Base-by-base conservation (phyloP, 2,113 vertebrate species). In the Dasyprocta punctata region DNA sequence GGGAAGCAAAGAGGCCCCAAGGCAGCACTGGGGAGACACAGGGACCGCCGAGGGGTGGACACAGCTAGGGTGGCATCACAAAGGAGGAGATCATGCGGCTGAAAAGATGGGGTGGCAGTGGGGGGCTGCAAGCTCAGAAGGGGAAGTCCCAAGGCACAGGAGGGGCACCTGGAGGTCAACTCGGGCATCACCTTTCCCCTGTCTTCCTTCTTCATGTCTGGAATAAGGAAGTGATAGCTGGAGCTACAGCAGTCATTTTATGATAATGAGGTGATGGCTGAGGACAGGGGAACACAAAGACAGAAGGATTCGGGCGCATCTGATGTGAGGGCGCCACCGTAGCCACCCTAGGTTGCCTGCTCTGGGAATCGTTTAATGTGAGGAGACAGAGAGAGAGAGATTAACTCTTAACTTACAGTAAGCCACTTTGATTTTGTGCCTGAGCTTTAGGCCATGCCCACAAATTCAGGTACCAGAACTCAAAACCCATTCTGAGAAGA, bases 141-240 rank as follows among this genome's bases (percentile, higher is more conserved):
- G 54, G 5, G 20, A 92, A 44, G 78, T 84, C 86, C 56, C 87
- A 16, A 49, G 54, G 92, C 71, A 36, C 0, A 54, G 38, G 58
- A 85, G 5, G 47, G 73, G 86, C 13, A n/a, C 49, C 54, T 33
- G 58, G 49, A 82, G 63, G 47, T 20, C 24, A 67, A 36, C 30
- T 83, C 93, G 36, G 92, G 83, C 84, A 33, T 65, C 95, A 77
- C 77, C 61, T 95, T 89, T 92, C 61, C 47, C 80, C 33, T 60
- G 54, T 52, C 60, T 78, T 67, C 87, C 54, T 83, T 78, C 78
- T 92, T 90, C 90, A 14, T 12, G 90, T 89, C 93, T 86, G 47
- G 78, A 61, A 94, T 63, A 47, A 81, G 86, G 60, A 78, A 24
- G 81, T 65, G 82, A 78, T 5, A 52, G 86, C 82, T 61, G 71